Evolutionary conservation across 1,140 invertebrate genomes (phyloP), one percentile per base, ranked within the genome.

Genomic region (Pinna nobilis): DNA sequence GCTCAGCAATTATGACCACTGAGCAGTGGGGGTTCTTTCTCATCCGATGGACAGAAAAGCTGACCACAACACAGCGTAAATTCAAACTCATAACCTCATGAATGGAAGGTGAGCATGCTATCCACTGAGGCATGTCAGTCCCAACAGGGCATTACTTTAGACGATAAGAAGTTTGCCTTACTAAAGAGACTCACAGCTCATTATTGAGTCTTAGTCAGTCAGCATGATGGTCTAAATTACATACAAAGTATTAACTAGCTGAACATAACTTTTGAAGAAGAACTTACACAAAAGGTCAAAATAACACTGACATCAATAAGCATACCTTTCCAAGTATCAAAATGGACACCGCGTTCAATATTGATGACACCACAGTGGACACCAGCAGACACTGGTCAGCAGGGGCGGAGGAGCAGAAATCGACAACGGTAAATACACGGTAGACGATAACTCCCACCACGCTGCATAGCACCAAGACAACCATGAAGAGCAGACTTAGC

Each of bases 311-410:
- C 39, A 9, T n/a, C n/a, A 9, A 53, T 13, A 0, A n/a, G 49
- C 65, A 70, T 75, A 87, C 86, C 82, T 80, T 88, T 33, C 88
- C 85, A 2, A 90, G 82, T 51, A 90, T 70, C 30, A 90, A 77
- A 13, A 90, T 90, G 6, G 88, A 88, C 13, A 90, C 63, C 13
- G 89, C 88, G 55, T 90, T 90, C 49, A 90, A 79, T 5, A 90
- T 15, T 13, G 89, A 86, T 9, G 88, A 86, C 0, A 83, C 73
- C 13, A 90, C 74, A 7, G 86, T 87, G 32, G 88, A 83, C 0
- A 84, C 57, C 28, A 89, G 59, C 7, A 89, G 59, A 60, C 89
- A 86, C 7, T 78, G 69, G 7, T 65, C 75, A 2, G 70, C n/a
- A 5, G 76, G 35, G 18, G 84, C 68, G 7, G 47, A 69, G 3